Conservation (phyloP, 37 sponge, comb jelly and placozoan genomes). For the Beroe ovata region DNA sequence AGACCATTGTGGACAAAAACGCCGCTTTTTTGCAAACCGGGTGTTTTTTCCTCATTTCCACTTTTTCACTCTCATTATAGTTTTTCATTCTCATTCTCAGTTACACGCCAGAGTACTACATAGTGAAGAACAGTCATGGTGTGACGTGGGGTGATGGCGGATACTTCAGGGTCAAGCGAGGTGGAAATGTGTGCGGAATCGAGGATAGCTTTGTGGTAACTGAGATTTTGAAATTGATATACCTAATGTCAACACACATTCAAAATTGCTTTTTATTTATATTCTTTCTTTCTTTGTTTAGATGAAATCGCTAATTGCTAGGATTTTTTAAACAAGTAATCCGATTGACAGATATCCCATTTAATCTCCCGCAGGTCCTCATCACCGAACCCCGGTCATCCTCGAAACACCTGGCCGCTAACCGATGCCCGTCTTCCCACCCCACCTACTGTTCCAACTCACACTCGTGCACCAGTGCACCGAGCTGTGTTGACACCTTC, state of each 20-base stretch:
- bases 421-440: not conserved
- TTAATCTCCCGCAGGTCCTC: constrained; percentile 7
- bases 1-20: too few species aligned
- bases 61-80: too few species aligned
- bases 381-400: not conserved
- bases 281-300: too few species aligned
- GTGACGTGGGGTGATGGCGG: constrained; percentile 25
- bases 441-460: constrained; percentile 26
- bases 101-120: constrained; percentile 64
- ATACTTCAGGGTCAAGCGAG: constrained; percentile 59
- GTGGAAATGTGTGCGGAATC: constrained; percentile 18
- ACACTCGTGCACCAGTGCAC: not conserved
- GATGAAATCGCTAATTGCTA: too few species aligned
- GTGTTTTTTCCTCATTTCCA: too few species aligned
- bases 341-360: not conserved
- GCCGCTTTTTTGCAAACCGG: too few species aligned
- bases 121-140: constrained; percentile 28
- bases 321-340: too few species aligned
- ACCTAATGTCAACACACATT: too few species aligned
- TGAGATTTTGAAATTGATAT: not conserved
- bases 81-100: not conserved
- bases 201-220: constrained; percentile 41
- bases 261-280: too few species aligned
- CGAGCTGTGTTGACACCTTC: not conserved
- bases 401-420: constrained; percentile 23